Evolutionary conservation across 2,113 vertebrate species (phyloP).

Genomic region (Microtus pennsylvanicus): DNA sequence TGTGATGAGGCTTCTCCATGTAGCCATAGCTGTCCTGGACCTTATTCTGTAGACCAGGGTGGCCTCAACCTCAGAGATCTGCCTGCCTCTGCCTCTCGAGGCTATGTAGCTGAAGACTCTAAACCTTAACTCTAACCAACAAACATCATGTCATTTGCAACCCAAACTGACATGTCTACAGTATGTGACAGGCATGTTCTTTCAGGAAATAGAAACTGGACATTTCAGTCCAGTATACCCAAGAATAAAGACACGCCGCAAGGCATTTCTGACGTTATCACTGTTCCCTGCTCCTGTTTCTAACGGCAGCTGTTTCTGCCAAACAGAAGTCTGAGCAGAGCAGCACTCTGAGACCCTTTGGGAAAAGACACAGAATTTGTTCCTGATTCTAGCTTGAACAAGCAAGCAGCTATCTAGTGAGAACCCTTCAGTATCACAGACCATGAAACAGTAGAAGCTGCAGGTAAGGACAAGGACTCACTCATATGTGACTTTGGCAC

Average conservation of each 20-base stretch:
- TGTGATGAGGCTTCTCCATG: not conserved
- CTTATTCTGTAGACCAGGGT: not conserved
- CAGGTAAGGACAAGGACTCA: not conserved
- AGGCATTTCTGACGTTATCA: not conserved
- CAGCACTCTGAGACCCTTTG: not conserved
- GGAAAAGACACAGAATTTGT: constrained; percentile 6
- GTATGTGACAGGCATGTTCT: not conserved
- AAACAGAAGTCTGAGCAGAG: not conserved
- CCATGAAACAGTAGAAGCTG: not conserved
- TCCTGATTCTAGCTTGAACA: not conserved
- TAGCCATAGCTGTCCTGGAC: no score
- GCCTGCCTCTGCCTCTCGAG: not conserved
- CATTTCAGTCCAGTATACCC: not conserved
- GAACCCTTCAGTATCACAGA: not conserved
- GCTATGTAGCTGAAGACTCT: not conserved
- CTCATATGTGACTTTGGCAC: not conserved
- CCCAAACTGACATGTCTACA: not conserved
- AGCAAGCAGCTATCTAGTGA: not conserved
- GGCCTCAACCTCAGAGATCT: not conserved
- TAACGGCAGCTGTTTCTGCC: not conserved
- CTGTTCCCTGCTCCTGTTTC: not conserved
- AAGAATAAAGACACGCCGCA: not conserved
- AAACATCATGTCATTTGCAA: not conserved
- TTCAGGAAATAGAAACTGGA: constrained; percentile 19
- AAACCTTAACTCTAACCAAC: not conserved